These are phyloP conservation scores for Sapayoa aenigma DNA, from an alignment of 2,113 vertebrate genomes.

Conservation along the genomic window DNA sequence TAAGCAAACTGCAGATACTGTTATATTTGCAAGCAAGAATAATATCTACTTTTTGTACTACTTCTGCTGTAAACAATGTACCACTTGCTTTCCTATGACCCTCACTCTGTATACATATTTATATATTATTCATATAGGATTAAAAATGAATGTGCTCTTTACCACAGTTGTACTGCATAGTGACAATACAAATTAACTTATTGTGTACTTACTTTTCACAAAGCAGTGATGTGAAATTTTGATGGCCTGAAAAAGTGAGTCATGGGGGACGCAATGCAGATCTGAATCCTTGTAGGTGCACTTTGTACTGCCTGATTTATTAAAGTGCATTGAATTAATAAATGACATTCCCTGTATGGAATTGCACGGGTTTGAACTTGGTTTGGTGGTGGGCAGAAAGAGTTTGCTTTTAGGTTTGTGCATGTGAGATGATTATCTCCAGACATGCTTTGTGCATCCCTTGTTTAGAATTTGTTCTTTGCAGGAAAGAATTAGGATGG, in stretches of 20 bases:
- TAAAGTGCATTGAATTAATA: slow-evolving; percentile 50
- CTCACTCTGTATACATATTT: slow-evolving; percentile 82
- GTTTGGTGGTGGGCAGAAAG: neutral
- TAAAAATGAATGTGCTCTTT: slow-evolving; percentile 87
- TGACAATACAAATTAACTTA: slow-evolving; percentile 86
- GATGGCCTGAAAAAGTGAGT: slow-evolving; percentile 73
- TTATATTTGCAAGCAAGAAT: slow-evolving; percentile 71
- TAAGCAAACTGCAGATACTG: slow-evolving; percentile 64
- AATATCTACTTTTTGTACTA: slow-evolving; percentile 66
- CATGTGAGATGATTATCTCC: neutral
- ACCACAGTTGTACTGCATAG: slow-evolving; percentile 73
- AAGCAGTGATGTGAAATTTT: slow-evolving; percentile 77
- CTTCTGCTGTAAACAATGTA: slow-evolving; percentile 74
- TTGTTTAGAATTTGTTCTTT: neutral
- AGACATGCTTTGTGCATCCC: neutral
- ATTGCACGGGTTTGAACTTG: neutral
- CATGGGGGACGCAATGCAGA: neutral
- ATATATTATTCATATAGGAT: slow-evolving; percentile 86
- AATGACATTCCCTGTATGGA: neutral
- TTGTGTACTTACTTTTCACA: slow-evolving; percentile 82
- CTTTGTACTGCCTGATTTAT: slow-evolving; percentile 43
- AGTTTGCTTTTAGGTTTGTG: neutral
- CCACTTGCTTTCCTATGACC: slow-evolving; percentile 75
- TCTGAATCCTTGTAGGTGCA: slow-evolving; percentile 29
- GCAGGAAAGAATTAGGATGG: neutral